Conservation (phyloP, 2,113 vertebrate genomes). For the Myotis lucifugus region DNA sequence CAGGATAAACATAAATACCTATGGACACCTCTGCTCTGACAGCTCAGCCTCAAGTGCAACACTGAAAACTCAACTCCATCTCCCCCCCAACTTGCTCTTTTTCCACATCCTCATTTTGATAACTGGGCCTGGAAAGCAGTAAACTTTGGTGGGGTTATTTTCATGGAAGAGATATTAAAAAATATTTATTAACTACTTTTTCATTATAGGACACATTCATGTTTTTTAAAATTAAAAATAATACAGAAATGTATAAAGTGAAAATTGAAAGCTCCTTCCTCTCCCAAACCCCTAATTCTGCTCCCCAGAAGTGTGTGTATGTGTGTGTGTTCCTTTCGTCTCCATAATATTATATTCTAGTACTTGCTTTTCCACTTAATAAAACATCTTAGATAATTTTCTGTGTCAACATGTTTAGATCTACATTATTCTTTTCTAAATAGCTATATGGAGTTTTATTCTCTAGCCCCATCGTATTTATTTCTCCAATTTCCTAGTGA, state of each 20-base stretch:
- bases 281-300: no score
- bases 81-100: accelerated
- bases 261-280: background rate
- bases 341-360: background rate
- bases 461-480: accelerated
- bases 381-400: background rate
- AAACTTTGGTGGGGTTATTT: no score
- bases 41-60: background rate
- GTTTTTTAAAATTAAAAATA: background rate
- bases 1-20: background rate
- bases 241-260: background rate
- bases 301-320: background rate
- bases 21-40: background rate
- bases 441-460: background rate
- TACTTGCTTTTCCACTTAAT: background rate
- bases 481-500: background rate
- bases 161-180: background rate
- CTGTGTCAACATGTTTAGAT: accelerated
- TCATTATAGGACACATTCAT: background rate
- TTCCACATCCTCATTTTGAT: background rate
- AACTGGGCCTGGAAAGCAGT: background rate
- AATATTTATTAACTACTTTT: background rate
- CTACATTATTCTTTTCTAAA: no score
- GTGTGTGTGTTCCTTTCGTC: background rate
- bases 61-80: background rate